These are phyloP conservation scores for Sander vitreus DNA, from an alignment of 2,113 vertebrate genomes.

Conservation along the genomic window DNA sequence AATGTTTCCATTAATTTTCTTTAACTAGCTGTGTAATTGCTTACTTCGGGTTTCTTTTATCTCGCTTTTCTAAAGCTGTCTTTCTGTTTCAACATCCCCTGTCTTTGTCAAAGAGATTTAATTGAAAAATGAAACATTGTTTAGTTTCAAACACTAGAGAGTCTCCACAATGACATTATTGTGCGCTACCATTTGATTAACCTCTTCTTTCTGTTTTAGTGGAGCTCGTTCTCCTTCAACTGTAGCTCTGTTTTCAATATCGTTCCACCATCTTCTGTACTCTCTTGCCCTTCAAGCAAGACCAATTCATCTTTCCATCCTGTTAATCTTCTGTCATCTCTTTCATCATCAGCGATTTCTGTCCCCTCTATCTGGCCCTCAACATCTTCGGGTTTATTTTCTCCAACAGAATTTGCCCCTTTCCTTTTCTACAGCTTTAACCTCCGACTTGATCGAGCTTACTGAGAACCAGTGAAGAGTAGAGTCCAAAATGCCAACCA, in stretches of 20 bases:
- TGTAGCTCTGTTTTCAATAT: conserved; percentile 35
- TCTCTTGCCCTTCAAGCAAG: conserved; percentile 41
- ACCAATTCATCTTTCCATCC: conserved; percentile 30
- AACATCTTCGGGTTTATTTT: neutral
- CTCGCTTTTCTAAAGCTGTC: conserved; percentile 2
- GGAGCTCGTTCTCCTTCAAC: conserved; percentile 18
- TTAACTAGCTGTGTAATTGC: conserved; percentile 48
- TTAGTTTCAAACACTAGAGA: conserved; percentile 40
- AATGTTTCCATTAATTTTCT: conserved; percentile 39
- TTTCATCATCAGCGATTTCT: conserved; percentile 33
- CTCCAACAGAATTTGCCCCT: neutral
- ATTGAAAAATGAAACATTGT: conserved; percentile 67
- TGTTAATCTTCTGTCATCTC: conserved; percentile 30
- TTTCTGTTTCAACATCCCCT: conserved; percentile 16
- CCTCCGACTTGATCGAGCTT: neutral
- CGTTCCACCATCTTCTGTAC: conserved; percentile 31
- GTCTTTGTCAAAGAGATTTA: conserved; percentile 60
- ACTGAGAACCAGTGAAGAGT: neutral
- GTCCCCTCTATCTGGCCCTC: neutral
- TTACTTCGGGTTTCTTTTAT: conserved; percentile 43
- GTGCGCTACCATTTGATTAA: conserved; percentile 53
- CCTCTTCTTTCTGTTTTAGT: conserved; percentile 40
- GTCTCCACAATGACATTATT: conserved; percentile 45
- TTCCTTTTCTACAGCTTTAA: neutral
- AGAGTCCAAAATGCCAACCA: neutral